Base-by-base conservation (phyloP, 1,140 invertebrate species). In the Hyles vespertilio region DNA sequence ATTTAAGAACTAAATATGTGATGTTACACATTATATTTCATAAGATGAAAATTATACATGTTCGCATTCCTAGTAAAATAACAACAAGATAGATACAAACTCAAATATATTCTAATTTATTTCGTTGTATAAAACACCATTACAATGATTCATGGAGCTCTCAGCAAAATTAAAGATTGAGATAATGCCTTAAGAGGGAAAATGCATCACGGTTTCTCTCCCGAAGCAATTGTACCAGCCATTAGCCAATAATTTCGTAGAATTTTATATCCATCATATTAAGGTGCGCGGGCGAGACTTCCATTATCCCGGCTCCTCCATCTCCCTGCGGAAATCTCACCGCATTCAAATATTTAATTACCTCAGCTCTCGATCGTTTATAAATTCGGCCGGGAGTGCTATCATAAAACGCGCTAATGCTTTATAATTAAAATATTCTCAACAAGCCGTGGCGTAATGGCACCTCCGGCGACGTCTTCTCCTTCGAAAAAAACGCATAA, bases 391-490 rank as follows among this genome's bases (percentile, higher is more conserved):
- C 84, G 74, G 72, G 79, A 89, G 83, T 89, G 86, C 75, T 87
- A 86, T 89, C 84, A 87, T 87, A 89, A 89, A 87, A 86, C 82
- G 81, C 81, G 80, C 81, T 89, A 87, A 87, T 87, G 86, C 84
- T 79, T 81, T 86, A 88, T 90, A 89, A 89, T 90, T 90, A 90
- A 89, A 89, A 89, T 89, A 89, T 89, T 89, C 86, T 89, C 88
- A 89, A 89, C 89, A 87, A 88, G 82, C 84, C 89, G 87, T 89
- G 84, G 79, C 82, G 89, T 89, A 90, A 89, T 89, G 85, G 89
- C 89, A 84, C 82, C 86, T 89, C 76, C 74, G 83, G 84, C 81
- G 81, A 81, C 77, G 75, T 81, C 79, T 81, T 77, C 77, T 80
- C 63, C 74, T 76, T 72, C 72, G 80, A 76, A 84, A 90, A 89